Evolutionary conservation across 1,140 invertebrate species (phyloP), one percentile per base, ranked within the genome.

Genomic region (Odontomachus brunneus): DNA sequence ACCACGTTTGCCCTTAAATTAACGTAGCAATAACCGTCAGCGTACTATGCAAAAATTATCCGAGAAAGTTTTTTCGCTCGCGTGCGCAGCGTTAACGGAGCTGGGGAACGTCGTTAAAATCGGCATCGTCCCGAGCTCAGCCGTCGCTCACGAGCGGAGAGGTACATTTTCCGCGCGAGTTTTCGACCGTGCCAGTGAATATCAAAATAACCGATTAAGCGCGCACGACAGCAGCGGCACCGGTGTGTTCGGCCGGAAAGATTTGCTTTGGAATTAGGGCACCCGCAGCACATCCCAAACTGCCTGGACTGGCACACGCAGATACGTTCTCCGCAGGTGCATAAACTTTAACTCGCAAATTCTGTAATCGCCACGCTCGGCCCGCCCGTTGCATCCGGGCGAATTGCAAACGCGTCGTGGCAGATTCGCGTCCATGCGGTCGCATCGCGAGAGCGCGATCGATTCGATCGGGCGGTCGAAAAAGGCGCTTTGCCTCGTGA

Each of bases 281-380:
- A 29, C 17, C 44, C 19, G 53, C 33, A 65, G 72, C 48, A 9
- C 19, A 11, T n/a, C n/a, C 26, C 55, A 38, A 44, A 44, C 38
- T 44, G 26, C 73, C 29, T 55, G 49, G 17, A 60, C 12, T 69
- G 49, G 67, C 29, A 57, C 66, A 55, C 62, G 71, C 78, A 72
- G 60, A 82, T 83, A 83, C 66, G 14, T 22, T 51, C 51, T 55
- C 72, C 72, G 48, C 66, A 83, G 80, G 80, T 78, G 53, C 67
- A 83, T 73, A 73, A 87, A 83, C 62, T 87, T 84, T n/a, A 65
- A 62, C 29, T 57, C 24, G 84, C 66, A 83, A 87, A 87, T 73
- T 69, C 75, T 48, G 17, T 69, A 66, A 76, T 74, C 38, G 69
- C 69, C 51, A 22, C 26, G 19, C 17, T 53, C n/a, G 59, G 55